These are phyloP conservation scores for Stenolophus ochropezus DNA, from an alignment of 2,888 invertebrate genomes.

Conservation along the genomic window DNA sequence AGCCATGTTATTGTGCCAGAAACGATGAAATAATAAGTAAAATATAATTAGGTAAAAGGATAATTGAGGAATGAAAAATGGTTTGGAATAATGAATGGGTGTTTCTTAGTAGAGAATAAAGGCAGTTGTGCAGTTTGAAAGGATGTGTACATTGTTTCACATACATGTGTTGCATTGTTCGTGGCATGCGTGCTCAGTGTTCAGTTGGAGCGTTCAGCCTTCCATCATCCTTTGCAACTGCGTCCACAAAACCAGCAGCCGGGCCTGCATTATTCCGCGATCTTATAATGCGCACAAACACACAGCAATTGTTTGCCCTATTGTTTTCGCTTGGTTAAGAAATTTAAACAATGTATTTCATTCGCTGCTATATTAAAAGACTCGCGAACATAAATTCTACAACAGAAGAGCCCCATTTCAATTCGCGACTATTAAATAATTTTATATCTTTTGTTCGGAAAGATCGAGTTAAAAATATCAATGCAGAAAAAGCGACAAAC, in stretches of 20 bases:
- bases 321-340: conserved; percentile 59
- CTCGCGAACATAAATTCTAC: conserved; percentile 58
- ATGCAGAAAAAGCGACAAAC: conserved; percentile 62
- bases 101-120: conserved; percentile 24
- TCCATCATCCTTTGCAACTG: conserved; percentile 18
- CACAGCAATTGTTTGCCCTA: conserved; percentile 55
- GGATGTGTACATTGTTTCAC: conserved; percentile 27
- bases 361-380: conserved; percentile 57
- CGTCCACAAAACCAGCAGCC: neutral
- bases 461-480: conserved; percentile 70
- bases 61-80: conserved; percentile 17
- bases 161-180: conserved; percentile 36
- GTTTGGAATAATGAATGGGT: neutral
- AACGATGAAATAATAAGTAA: neutral
- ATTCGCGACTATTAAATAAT: conserved; percentile 62
- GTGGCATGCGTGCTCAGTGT: conserved; percentile 28
- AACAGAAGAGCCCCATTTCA: conserved; percentile 54
- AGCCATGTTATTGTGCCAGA: no score
- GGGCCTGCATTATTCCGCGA: conserved; percentile 48
- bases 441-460: conserved; percentile 64
- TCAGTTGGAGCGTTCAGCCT: neutral
- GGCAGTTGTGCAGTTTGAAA: conserved; percentile 14
- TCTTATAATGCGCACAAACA: conserved; percentile 57
- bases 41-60: neutral
- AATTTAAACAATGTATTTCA: conserved; percentile 60